Evolutionary conservation across 2,113 vertebrate species (phyloP).

Genomic region (Archocentrus centrarchus): DNA sequence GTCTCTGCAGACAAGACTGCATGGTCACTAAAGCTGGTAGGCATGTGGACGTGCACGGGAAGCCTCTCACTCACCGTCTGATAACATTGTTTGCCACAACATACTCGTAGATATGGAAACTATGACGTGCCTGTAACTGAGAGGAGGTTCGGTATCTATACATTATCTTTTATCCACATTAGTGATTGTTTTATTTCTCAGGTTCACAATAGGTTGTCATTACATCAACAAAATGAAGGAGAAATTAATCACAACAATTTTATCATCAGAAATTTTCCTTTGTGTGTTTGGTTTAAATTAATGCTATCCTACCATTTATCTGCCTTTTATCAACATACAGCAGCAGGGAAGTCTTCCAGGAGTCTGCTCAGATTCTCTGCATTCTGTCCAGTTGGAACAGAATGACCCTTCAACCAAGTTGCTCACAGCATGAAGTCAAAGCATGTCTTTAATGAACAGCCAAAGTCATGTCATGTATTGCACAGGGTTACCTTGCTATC

Average conservation of each 20-base stretch:
- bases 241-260: neutral
- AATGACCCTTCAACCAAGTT: slow-evolving; percentile 38
- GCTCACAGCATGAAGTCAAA: slow-evolving; percentile 36
- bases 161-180: neutral
- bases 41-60: neutral
- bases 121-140: neutral
- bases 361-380: neutral
- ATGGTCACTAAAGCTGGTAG: neutral
- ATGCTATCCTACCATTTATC: neutral
- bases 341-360: neutral
- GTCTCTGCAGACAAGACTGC: neutral
- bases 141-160: neutral
- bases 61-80: neutral
- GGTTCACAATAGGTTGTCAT: neutral
- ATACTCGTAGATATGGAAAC: neutral
- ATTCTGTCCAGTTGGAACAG: slow-evolving; percentile 2
- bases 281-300: neutral
- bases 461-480: slow-evolving; percentile 42
- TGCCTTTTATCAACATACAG: neutral
- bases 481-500: slow-evolving; percentile 25
- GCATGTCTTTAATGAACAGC: slow-evolving; percentile 61
- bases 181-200: neutral
- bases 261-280: neutral
- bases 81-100: neutral
- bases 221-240: neutral